phyloP scores from a whole-genome alignment of 1,140 invertebrate genomes.

The Probaryconus sp. region DNA sequence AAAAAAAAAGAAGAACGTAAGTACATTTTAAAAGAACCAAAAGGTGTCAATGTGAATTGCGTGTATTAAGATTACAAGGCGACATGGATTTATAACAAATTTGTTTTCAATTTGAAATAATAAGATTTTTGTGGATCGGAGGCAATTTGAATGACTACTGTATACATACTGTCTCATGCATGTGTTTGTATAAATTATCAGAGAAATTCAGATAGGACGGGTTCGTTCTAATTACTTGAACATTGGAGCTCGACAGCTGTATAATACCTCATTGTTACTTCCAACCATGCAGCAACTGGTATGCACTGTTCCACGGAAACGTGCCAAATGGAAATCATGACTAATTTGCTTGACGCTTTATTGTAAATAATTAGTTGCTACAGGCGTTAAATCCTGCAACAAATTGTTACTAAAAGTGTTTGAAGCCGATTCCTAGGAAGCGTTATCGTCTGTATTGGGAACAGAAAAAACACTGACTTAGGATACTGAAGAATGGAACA shows the following conservation, averaged over 20 bases:
- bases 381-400: constrained; percentile 6
- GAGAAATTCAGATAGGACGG: constrained; percentile 23
- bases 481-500: background rate
- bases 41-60: background rate
- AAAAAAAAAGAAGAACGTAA: no score
- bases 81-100: no score
- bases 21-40: background rate
- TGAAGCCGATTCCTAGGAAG: background rate
- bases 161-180: no score
- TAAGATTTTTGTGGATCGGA: no score
- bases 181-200: constrained; percentile 25
- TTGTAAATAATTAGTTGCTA: constrained; percentile 40
- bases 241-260: constrained; percentile 43
- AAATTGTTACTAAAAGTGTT: constrained; percentile 5
- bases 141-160: no score
- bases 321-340: constrained; percentile 50
- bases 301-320: constrained; percentile 22
- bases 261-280: constrained; percentile 61
- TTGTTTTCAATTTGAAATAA: no score
- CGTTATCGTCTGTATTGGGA: background rate
- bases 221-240: constrained; percentile 60
- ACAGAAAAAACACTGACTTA: constrained; percentile 1
- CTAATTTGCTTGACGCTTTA: constrained; percentile 45
- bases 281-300: constrained; percentile 24
- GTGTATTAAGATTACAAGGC: background rate